Base-by-base conservation (phyloP, 2,797 vertebrate genomes). In the Channallabes apus region DNA sequence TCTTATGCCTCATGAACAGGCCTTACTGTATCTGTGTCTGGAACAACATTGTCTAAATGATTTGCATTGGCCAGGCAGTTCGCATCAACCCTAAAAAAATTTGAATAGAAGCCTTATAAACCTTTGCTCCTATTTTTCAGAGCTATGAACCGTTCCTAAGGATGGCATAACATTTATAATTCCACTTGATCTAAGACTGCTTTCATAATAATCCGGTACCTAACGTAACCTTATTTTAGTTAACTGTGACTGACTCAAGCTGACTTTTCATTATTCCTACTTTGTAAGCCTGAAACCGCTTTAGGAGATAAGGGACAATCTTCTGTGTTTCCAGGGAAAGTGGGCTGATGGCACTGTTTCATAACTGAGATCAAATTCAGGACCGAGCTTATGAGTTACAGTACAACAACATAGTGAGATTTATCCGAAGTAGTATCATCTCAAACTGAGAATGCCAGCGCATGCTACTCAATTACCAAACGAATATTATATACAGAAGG, bases 391-490 rank as follows among this genome's bases (percentile, higher is more conserved):
- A 88, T 91, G 89, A 89, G 90, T 89, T 89, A 84, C 35, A 35
- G 35, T 35, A 35, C 29, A 38, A 86, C 7, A 77, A 58, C 86
- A 86, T 54, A 76, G 85, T 84, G 59, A 75, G 90, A 92, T 90
- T 90, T 87, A 90, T 92, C 86, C 90, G 91, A 89, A 89, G 86
- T 29, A 90, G 89, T 84, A 88, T 91, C 86, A 83, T 32, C 71
- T 86, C 64, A 82, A 87, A 71, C 64, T 67, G 64, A 86, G 79
- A 89, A 89, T 38, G 82, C 59, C 35, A 88, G 51, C 56, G 20
- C 46, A 46, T 14, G 5, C 61, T 56, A 51, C 80, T 46, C 20
- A 7, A 78, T 78, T 84, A 84, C n/a, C 68, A 82, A 71, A 29
- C 58, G 62, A 18, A 61, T 54, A 84, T 59, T 80, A 12, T 27